Percentiles rank a stretch among this genome's conserved stretches.
These are phyloP conservation scores for Elaphurus davidianus DNA, from an alignment of 2,113 vertebrate genomes.

Conservation along the genomic window DNA sequence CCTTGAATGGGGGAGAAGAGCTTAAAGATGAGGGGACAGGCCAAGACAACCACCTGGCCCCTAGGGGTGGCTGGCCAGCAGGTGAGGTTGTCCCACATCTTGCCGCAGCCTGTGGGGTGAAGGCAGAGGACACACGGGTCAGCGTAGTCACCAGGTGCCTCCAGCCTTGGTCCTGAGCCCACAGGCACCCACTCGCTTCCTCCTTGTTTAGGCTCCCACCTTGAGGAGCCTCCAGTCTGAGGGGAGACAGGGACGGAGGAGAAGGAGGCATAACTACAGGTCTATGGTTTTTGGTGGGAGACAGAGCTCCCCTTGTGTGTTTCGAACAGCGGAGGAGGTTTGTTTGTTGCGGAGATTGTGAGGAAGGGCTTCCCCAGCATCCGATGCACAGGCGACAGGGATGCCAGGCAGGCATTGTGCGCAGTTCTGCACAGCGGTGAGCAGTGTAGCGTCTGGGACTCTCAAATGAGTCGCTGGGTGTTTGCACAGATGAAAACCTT, in stretches of 20 bases:
- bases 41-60: constrained; percentile 88
- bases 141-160: background rate
- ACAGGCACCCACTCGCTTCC: background rate
- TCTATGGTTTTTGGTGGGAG: background rate
- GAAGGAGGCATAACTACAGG: background rate
- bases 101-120: constrained; percentile 86
- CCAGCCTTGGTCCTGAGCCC: background rate
- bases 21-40: constrained; percentile 88
- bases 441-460: background rate
- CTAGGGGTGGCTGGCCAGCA: constrained; percentile 91
- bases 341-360: background rate
- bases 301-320: fast-evolving
- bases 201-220: background rate
- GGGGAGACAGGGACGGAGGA: background rate
- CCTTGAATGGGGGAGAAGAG: constrained; percentile 85
- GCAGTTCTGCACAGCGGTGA: background rate
- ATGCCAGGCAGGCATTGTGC: background rate
- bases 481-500: background rate
- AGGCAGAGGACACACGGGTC: background rate
- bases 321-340: background rate
- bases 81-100: constrained; percentile 92
- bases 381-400: background rate
- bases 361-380: background rate
- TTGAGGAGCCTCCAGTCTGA: background rate
- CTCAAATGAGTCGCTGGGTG: background rate